A percentile compares a stretch with the other conserved stretches of the same genome.
Conservation (phyloP, 2,888 invertebrate genomes). For the Thecophora atra region DNA sequence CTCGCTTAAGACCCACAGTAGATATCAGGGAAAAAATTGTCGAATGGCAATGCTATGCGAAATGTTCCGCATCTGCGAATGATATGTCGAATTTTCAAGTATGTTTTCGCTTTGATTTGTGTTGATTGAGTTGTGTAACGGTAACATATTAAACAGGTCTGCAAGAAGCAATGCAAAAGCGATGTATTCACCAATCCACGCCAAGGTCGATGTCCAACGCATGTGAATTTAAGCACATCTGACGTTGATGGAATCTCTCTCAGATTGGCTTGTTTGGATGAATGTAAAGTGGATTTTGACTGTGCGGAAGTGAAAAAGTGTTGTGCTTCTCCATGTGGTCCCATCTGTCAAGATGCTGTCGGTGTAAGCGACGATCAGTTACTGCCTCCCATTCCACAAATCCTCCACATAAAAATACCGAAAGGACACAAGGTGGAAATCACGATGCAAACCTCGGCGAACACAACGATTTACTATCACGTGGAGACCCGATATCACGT, state of each 20-base stretch:
- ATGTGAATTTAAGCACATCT: background rate
- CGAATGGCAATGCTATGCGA: constrained; percentile 61
- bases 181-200: constrained; percentile 56
- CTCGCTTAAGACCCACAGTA: constrained; percentile 44
- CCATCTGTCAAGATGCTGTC: constrained; percentile 74
- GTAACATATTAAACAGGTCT: constrained; percentile 43
- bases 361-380: constrained; percentile 67
- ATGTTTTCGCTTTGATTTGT: background rate
- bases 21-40: constrained; percentile 63
- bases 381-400: constrained; percentile 72
- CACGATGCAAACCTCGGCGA: constrained; percentile 59
- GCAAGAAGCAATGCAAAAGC: constrained; percentile 54
- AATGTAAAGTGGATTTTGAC: constrained; percentile 70
- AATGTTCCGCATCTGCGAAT: constrained; percentile 46
- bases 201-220: constrained; percentile 60
- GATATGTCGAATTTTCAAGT: constrained; percentile 20
- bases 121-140: background rate
- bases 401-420: constrained; percentile 68
- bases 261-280: constrained; percentile 56
- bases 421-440: constrained; percentile 71
- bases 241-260: constrained; percentile 41
- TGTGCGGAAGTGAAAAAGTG: constrained; percentile 77
- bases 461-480: constrained; percentile 56
- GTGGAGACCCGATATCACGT: constrained; percentile 78
- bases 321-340: constrained; percentile 74